Evolutionary conservation across 2,113 vertebrate genomes (phyloP).

Genomic region (Gallinago undulata): DNA sequence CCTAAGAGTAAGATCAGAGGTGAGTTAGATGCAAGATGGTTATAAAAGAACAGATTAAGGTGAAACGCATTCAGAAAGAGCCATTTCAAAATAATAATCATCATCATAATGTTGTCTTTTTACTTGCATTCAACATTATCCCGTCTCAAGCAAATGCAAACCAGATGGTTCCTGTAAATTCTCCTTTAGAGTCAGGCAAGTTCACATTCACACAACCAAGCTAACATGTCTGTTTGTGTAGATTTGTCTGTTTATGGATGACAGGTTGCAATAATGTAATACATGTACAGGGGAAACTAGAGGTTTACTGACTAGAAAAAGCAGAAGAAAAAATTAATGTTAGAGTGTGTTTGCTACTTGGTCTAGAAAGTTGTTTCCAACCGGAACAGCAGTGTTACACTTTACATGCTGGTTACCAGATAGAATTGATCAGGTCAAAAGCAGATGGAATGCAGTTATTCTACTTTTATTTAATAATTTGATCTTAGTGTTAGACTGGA

Average conservation of each 20-base stretch:
- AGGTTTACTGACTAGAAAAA: not conserved
- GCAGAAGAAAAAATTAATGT: not conserved
- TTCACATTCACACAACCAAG: slow-evolving; percentile 46
- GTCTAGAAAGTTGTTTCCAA: not conserved
- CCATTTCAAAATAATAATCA: not conserved
- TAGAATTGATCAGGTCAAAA: not conserved
- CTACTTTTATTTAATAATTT: slow-evolving; percentile 24
- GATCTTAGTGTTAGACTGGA: slow-evolving; percentile 5
- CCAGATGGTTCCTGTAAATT: slow-evolving; percentile 65
- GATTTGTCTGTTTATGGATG: slow-evolving; percentile 36
- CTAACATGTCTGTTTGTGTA: slow-evolving; percentile 24
- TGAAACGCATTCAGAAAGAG: slow-evolving; percentile 8
- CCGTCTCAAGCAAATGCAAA: slow-evolving; percentile 21
- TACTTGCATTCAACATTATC: not conserved
- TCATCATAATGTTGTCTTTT: not conserved
- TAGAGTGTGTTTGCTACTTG: not conserved
- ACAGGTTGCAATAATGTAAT: not conserved
- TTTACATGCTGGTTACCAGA: not conserved
- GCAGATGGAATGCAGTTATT: not conserved
- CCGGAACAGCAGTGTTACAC: not conserved
- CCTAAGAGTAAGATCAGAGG: not conserved
- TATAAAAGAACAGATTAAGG: not conserved
- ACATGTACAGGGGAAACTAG: not conserved
- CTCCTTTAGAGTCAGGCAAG: slow-evolving; percentile 32
- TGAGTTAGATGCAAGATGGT: not conserved